These are phyloP conservation scores for Aelia acuminata DNA, from an alignment of 2,888 invertebrate genomes.

Conservation along the genomic window DNA sequence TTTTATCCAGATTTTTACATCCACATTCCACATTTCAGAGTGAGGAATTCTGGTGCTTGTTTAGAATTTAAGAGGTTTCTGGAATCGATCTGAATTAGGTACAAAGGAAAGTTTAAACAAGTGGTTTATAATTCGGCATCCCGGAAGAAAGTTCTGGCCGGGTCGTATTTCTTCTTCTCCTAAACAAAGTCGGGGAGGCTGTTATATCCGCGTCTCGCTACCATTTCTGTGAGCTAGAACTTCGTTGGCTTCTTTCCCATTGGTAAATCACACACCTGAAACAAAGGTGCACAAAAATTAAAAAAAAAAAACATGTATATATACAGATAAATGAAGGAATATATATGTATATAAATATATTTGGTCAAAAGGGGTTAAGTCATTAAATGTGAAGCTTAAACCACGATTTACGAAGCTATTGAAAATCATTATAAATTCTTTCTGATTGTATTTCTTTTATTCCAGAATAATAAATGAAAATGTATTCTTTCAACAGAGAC, in stretches of 20 bases:
- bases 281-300: neutral
- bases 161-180: constrained; percentile 2
- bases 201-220: neutral
- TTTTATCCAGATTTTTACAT: neutral
- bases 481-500: too few relatives aligned
- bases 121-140: neutral
- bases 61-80: neutral
- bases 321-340: too few relatives aligned
- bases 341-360: too few relatives aligned
- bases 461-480: too few relatives aligned
- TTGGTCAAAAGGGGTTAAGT: too few relatives aligned
- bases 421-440: too few relatives aligned
- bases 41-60: too few relatives aligned
- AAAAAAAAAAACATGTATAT: neutral
- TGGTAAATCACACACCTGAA: neutral
- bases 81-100: neutral
- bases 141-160: neutral
- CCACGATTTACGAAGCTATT: too few relatives aligned
- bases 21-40: too few relatives aligned
- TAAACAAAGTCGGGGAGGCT: neutral
- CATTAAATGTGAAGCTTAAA: too few relatives aligned
- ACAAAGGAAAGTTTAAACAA: constrained; percentile 18
- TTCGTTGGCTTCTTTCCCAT: neutral
- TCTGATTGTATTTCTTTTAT: too few relatives aligned
- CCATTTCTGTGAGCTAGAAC: neutral